A percentile compares a stretch with the other conserved stretches of the same genome.
Evolutionary conservation across 2,888 invertebrate species (phyloP).

Genomic region (Chloroclysta siterata): DNA sequence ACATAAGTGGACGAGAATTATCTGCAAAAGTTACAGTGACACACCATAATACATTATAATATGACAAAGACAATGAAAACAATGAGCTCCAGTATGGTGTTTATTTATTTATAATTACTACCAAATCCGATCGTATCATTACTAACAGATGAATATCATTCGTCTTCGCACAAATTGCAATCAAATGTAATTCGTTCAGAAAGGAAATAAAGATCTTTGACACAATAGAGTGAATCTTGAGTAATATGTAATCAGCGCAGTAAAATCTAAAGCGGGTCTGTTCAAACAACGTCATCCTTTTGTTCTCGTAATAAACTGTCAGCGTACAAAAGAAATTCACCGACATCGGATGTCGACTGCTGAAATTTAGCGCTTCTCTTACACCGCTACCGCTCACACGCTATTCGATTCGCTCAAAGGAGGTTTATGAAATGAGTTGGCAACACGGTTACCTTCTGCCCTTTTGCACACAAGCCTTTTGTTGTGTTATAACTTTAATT

Average conservation of each 20-base stretch:
- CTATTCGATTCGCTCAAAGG: slow-evolving; percentile 57
- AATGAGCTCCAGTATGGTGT: no score
- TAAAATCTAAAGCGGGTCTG: slow-evolving; percentile 73
- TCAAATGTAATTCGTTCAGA: slow-evolving; percentile 66
- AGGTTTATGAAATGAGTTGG: slow-evolving; percentile 57
- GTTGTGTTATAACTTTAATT: slow-evolving; percentile 27
- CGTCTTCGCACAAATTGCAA: slow-evolving; percentile 61
- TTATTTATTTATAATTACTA: not conserved
- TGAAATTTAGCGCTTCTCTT: slow-evolving; percentile 62
- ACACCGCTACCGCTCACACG: slow-evolving; percentile 23
- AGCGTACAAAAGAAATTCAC: slow-evolving; percentile 75
- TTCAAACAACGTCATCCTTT: slow-evolving; percentile 72
- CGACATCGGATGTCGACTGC: slow-evolving; percentile 67
- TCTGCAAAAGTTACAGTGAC: not conserved
- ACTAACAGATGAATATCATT: slow-evolving; percentile 54
- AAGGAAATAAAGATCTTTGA: slow-evolving; percentile 65
- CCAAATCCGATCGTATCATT: slow-evolving; percentile 17
- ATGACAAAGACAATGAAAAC: not conserved
- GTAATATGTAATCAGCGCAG: slow-evolving; percentile 73
- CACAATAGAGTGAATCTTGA: slow-evolving; percentile 70
- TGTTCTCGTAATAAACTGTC: slow-evolving; percentile 80
- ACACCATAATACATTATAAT: not conserved
- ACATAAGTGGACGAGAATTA: not conserved
- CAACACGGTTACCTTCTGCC: slow-evolving; percentile 46
- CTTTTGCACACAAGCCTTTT: slow-evolving; percentile 28